These are phyloP conservation scores for Pseudomyrmex sp. DNA, from an alignment of 1,140 invertebrate species.

Conservation along the genomic window DNA sequence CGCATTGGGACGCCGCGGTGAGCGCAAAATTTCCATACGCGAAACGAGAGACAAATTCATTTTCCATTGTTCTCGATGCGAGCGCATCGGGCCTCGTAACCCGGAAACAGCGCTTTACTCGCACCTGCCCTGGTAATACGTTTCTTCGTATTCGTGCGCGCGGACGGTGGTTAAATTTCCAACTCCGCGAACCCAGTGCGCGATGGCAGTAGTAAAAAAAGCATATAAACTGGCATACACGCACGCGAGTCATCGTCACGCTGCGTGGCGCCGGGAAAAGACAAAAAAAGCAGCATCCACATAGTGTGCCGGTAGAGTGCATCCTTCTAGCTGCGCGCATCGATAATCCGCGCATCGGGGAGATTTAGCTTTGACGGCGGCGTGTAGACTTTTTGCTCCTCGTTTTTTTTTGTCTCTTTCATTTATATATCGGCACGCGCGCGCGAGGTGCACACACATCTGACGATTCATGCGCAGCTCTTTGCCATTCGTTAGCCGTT, in stretches of 20 bases:
- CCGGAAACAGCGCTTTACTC: conserved; percentile 53
- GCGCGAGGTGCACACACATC: conserved; percentile 16
- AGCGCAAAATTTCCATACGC: conserved; percentile 47
- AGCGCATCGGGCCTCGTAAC: conserved; percentile 52
- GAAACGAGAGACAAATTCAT: conserved; percentile 55
- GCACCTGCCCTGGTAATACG: conserved; percentile 55
- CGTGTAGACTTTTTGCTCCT: conserved; percentile 30
- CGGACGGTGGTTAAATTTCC: conserved; percentile 42
- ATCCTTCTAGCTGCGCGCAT: conserved; percentile 50
- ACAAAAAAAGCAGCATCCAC: conserved; percentile 20
- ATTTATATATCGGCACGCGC: conserved; percentile 52
- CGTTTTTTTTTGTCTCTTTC: conserved; percentile 48
- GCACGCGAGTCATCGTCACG: conserved; percentile 51
- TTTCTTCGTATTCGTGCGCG: conserved; percentile 42
- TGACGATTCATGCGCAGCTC: conserved; percentile 22
- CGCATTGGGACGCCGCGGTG: background rate
- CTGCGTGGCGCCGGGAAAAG: conserved; percentile 11
- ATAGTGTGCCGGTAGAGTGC: conserved; percentile 24
- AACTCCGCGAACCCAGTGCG: background rate
- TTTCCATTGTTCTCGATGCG: conserved; percentile 52
- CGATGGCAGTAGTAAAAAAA: conserved; percentile 5
- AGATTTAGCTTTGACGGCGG: conserved; percentile 52
- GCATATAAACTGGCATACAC: conserved; percentile 29
- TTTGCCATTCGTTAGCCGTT: conserved; percentile 48
- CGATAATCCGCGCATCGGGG: conserved; percentile 54